A percentile compares a stretch with the other conserved stretches of the same genome.
These are phyloP conservation scores for Barnardius zonarius DNA, from an alignment of 2,113 vertebrate genomes.

Conservation along the genomic window DNA sequence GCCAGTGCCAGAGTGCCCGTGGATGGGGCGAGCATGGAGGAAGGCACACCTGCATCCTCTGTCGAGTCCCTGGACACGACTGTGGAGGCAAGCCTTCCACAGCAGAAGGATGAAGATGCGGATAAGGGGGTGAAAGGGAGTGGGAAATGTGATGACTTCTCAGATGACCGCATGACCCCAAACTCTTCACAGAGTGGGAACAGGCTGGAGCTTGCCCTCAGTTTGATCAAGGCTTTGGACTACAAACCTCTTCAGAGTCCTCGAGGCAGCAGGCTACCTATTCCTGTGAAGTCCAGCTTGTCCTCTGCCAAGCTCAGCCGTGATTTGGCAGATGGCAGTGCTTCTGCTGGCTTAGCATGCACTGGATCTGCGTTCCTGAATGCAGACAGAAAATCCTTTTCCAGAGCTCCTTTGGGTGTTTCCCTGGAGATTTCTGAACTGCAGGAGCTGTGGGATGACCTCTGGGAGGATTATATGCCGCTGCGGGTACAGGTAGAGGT, in stretches of 20 bases:
- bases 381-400: constrained; percentile 64
- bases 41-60: constrained; percentile 77
- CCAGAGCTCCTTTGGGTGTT: constrained; percentile 70
- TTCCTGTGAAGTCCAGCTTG: constrained; percentile 77
- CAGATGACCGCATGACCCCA: constrained; percentile 71
- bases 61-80: constrained; percentile 83
- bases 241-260: constrained; percentile 84
- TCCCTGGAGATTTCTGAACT: constrained; percentile 81
- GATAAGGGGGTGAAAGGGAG: constrained; percentile 65
- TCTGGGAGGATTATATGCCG: constrained; percentile 84
- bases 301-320: constrained; percentile 54
- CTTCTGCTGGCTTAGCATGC: neutral
- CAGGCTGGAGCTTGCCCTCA: constrained; percentile 80
- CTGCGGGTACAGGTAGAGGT: constrained; percentile 84
- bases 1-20: constrained; percentile 52
- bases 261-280: constrained; percentile 84
- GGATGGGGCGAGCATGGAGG: constrained; percentile 81
- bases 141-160: constrained; percentile 74
- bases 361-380: constrained; percentile 48
- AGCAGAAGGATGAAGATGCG: constrained; percentile 68
- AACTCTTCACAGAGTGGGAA: constrained; percentile 1
- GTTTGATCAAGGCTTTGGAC: constrained; percentile 78
- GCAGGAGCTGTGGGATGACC: constrained; percentile 87
- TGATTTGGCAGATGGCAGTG: constrained; percentile 48
- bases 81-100: constrained; percentile 56